These are phyloP conservation scores for Nasonia oneida DNA, from an alignment of 2,888 invertebrate genomes.

Conservation along the genomic window DNA sequence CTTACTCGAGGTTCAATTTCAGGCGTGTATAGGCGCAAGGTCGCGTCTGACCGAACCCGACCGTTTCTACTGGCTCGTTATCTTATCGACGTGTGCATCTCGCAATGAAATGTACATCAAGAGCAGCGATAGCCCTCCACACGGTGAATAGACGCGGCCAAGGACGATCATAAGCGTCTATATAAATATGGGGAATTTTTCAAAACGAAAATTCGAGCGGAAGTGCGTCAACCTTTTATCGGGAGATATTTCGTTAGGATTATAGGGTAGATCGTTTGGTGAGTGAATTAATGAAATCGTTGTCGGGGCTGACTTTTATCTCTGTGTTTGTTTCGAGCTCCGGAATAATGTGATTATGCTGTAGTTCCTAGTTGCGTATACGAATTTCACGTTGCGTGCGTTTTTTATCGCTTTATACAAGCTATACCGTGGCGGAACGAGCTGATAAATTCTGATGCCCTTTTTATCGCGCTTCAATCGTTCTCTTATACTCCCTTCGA, in stretches of 20 bases:
- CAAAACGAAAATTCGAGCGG: background rate
- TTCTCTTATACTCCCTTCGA: background rate
- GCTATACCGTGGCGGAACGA: background rate
- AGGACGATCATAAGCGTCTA: background rate
- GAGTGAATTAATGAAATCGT: background rate
- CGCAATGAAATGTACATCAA: background rate
- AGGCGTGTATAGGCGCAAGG: background rate
- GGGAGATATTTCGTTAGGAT: background rate
- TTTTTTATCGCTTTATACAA: background rate
- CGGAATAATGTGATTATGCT: background rate
- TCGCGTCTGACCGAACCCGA: background rate
- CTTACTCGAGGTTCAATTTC: background rate
- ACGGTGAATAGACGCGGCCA: background rate
- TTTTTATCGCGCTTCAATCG: background rate
- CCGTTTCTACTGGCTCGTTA: background rate
- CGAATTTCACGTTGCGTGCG: background rate
- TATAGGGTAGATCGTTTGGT: background rate
- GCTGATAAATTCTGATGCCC: background rate
- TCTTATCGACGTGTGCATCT: background rate
- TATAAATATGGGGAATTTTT: background rate
- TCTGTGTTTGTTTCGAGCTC: background rate
- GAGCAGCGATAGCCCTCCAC: background rate
- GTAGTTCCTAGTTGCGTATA: background rate
- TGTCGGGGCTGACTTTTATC: background rate
- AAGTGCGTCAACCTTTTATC: background rate